phyloP scores from a whole-genome alignment of 2,888 invertebrate genomes.

The Neuroscelio doddi region DNA sequence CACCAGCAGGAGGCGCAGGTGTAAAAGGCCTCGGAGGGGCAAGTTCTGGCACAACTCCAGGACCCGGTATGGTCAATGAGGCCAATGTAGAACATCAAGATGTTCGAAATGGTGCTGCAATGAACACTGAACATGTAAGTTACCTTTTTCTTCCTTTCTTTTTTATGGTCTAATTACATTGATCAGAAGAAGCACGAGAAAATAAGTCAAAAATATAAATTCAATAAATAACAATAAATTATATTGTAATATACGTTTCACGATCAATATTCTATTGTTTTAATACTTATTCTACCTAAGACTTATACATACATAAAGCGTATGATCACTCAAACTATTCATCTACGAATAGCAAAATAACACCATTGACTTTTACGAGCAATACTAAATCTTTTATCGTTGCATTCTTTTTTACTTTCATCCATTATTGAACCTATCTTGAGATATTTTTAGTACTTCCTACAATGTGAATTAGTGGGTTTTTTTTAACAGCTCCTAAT shows the following conservation, averaged over 20 bases:
- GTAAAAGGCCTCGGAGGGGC: constrained; percentile 62
- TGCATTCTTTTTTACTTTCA: constrained; percentile 19
- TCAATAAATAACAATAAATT: too few species aligned
- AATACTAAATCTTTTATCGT: constrained; percentile 36
- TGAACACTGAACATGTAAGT: constrained; percentile 70
- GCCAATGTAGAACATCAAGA: constrained; percentile 66
- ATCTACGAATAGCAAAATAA: constrained; percentile 24
- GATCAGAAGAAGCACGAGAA: not conserved
- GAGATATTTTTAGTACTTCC: too few species aligned
- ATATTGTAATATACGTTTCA: too few species aligned
- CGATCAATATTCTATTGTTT: too few species aligned
- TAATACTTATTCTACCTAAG: too few species aligned
- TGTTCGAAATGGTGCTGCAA: constrained; percentile 63
- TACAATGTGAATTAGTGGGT: too few species aligned
- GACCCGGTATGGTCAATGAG: constrained; percentile 66
- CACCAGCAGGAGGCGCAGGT: constrained; percentile 72
- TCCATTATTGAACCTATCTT: constrained; percentile 28
- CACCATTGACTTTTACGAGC: constrained; percentile 31
- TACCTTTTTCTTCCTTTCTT: not conserved
- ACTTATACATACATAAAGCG: too few species aligned
- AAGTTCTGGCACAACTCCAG: constrained; percentile 38
- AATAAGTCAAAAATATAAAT: too few species aligned
- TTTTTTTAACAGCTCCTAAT: too few species aligned
- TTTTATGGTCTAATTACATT: not conserved
- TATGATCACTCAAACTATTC: constrained; percentile 17